A percentile compares a stretch with the other conserved stretches of the same genome.
Conservation (phyloP, 2,797 vertebrate species). For the Uromys caudimaculatus region DNA sequence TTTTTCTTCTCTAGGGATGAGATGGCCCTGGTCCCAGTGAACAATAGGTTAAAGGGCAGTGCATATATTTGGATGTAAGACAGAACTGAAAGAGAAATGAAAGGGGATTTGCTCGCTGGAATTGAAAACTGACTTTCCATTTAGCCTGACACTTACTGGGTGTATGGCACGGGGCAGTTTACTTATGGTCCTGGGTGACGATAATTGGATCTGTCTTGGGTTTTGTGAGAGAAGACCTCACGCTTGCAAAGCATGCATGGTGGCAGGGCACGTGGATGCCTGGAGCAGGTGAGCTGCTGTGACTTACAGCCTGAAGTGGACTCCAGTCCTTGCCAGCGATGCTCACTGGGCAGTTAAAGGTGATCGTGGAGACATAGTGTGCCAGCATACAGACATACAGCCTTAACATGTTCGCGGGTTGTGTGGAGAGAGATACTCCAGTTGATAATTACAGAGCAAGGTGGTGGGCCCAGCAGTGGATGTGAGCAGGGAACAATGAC, state of each 20-base stretch:
- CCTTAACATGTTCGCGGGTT: not conserved
- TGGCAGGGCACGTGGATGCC: not conserved
- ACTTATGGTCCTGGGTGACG: not conserved
- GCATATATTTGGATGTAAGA: conserved; percentile 4
- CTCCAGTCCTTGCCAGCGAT: not conserved
- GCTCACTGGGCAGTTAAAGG: not conserved
- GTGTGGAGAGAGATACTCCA: not conserved
- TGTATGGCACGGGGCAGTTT: not conserved
- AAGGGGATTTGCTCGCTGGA: conserved; percentile 25
- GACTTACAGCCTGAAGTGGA: not conserved
- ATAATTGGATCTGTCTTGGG: not conserved
- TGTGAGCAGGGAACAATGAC: not conserved
- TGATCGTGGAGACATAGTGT: not conserved
- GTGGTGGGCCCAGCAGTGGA: not conserved
- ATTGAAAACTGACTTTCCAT: conserved; percentile 49
- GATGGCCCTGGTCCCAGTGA: conserved; percentile 55
- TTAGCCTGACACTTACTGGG: not conserved
- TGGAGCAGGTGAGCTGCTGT: not conserved
- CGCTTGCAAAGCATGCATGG: not conserved
- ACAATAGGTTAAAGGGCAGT: conserved; percentile 43
- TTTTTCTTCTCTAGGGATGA: conserved; percentile 58
- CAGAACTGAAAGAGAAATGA: conserved; percentile 66
- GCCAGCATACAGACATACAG: not conserved
- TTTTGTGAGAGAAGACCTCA: not conserved
- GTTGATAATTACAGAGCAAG: not conserved